Evolutionary conservation across 2,888 invertebrate genomes (phyloP).

Genomic region (Cyclophora albipunctata): DNA sequence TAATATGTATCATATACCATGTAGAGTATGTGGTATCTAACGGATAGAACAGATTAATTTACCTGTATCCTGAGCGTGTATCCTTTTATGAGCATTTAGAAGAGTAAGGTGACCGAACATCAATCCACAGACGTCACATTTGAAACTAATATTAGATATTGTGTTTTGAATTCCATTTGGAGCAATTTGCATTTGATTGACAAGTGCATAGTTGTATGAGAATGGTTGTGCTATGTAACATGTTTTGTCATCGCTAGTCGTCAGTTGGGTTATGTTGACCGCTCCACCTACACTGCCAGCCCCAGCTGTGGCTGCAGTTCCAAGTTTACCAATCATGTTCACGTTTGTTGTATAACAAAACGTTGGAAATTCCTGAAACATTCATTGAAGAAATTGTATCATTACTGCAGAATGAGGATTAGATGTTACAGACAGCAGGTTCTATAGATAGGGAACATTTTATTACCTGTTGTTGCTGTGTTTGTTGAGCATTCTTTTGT

Average conservation of each 20-base stretch:
- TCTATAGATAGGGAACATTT: neutral
- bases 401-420: neutral
- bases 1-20: too few species aligned
- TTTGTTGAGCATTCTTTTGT: constrained; percentile 74
- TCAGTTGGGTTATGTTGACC: constrained; percentile 82
- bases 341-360: constrained; percentile 83
- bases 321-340: constrained; percentile 80
- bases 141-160: constrained; percentile 88
- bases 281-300: constrained; percentile 43
- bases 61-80: constrained; percentile 80
- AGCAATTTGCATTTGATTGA: constrained; percentile 90
- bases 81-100: constrained; percentile 90
- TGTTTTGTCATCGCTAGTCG: constrained; percentile 79
- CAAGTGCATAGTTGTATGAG: constrained; percentile 87
- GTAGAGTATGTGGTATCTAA: too few species aligned
- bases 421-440: neutral
- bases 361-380: constrained; percentile 77
- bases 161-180: constrained; percentile 80
- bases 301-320: constrained; percentile 54
- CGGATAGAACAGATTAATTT: constrained; percentile 15
- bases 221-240: constrained; percentile 85
- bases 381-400: neutral
- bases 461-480: constrained; percentile 36
- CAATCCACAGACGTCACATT: constrained; percentile 90
- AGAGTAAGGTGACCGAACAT: constrained; percentile 89